Conservation (phyloP, 2,888 invertebrate species). For the Helicoverpa assulta region DNA sequence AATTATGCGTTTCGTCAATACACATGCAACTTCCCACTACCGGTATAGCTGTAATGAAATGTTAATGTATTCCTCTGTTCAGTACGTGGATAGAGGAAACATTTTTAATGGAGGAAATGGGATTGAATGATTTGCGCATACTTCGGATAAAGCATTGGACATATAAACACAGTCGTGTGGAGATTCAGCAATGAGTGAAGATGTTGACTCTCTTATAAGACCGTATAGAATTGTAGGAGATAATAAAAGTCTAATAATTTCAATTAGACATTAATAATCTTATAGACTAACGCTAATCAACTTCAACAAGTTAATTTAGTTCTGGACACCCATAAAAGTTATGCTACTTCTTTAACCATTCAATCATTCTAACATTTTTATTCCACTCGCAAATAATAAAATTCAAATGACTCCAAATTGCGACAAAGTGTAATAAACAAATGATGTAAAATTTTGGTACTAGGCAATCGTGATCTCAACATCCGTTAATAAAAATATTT, state of each 20-base stretch:
- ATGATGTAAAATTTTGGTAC: slow-evolving; percentile 8
- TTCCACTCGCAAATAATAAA: slow-evolving; percentile 9
- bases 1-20: slow-evolving; percentile 81
- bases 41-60: slow-evolving; percentile 60
- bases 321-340: slow-evolving; percentile 3
- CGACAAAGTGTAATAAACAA: slow-evolving; percentile 4
- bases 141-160: neutral
- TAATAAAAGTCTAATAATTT: neutral
- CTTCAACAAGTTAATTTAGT: neutral
- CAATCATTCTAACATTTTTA: slow-evolving; percentile 16
- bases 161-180: neutral
- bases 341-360: neutral
- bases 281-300: neutral
- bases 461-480: slow-evolving; percentile 8
- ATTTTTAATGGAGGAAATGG: slow-evolving; percentile 39
- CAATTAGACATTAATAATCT: neutral
- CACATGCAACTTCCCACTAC: slow-evolving; percentile 77
- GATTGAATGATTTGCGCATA: slow-evolving; percentile 7
- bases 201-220: neutral
- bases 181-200: neutral
- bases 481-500: slow-evolving; percentile 30
- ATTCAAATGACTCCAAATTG: neutral
- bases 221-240: neutral
- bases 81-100: slow-evolving; percentile 40
- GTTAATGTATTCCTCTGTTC: slow-evolving; percentile 44